Base-by-base conservation (phyloP, 2,113 vertebrate genomes). In the Corapipo altera region DNA sequence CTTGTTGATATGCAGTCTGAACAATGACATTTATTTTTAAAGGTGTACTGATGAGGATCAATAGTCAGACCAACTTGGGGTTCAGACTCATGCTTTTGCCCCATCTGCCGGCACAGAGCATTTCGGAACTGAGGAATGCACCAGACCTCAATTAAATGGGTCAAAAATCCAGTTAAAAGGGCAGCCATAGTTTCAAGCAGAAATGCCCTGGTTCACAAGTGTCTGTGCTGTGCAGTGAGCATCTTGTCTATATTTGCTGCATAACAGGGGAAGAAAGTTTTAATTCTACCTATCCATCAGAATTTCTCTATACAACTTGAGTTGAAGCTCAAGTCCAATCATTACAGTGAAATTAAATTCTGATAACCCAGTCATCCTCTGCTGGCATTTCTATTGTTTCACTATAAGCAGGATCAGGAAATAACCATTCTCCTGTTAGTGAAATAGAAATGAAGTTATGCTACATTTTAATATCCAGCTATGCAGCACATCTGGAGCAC, bases 401-500 rank as follows among this genome's bases (percentile, higher is more conserved):
- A 24, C 22, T 76, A 13, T 73, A 85, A 80, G 59, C 58, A 90
- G 59, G 9, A 89, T 79, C 64, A 80, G 23, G 23, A 67, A 95
- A 85, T 89, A 88, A 76, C 24, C 30, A 32, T 69, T 77, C 33
- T 86, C 28, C 67, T 64, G 54, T 49, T 52, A 49, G 66, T 73
- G 78, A 75, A 93, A 72, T 48, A 87, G 81, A 77, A 97, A 87
- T 91, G 18, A 91, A 92, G 37, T 81, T 20, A 51, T 55, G 23
- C 62, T 85, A 70, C 67, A 79, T 93, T 93, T 88, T 88, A 93
- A 44, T 92, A 88, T 70, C 61, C 58, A 92, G 49, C 73, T 93
- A 33, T 86, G 35, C 0, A 0, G 37, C 87, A 73, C 69, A 69
- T 95, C 55, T 97, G 95, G 71, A 96, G 35, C 59, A 61, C 51